Evolutionary conservation across 2,113 vertebrate genomes (phyloP).

Genomic region (Rynchops niger): DNA sequence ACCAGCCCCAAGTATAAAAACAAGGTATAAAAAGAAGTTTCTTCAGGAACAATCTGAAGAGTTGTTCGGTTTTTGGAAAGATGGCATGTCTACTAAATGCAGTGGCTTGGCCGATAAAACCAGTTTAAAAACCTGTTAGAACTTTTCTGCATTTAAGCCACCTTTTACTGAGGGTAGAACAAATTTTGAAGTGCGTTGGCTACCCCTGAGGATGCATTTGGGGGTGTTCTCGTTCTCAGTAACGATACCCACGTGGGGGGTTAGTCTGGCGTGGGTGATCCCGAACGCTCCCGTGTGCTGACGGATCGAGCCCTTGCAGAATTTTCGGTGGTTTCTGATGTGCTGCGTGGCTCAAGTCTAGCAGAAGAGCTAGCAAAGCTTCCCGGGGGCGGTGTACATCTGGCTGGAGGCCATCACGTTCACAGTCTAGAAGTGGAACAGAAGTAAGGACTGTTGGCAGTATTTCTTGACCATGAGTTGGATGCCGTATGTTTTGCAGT

Average conservation of each 20-base stretch:
- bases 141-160: not conserved
- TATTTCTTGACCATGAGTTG: not conserved
- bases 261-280: no score
- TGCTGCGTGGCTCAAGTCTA: not conserved
- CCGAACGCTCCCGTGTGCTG: no score
- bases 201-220: not conserved
- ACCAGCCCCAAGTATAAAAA: not conserved
- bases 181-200: not conserved
- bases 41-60: not conserved
- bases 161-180: not conserved
- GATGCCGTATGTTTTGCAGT: not conserved
- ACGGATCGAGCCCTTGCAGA: not conserved
- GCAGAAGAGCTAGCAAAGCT: not conserved
- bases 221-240: not conserved
- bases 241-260: not conserved
- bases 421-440: not conserved
- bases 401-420: not conserved
- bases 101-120: not conserved
- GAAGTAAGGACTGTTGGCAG: not conserved
- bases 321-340: not conserved
- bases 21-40: not conserved
- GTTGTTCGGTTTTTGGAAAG: not conserved
- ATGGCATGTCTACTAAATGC: accelerated
- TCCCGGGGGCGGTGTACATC: not conserved
- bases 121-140: not conserved